These are phyloP conservation scores for Orthonyx spaldingii DNA, from an alignment of 2,113 vertebrate species.

Conservation along the genomic window DNA sequence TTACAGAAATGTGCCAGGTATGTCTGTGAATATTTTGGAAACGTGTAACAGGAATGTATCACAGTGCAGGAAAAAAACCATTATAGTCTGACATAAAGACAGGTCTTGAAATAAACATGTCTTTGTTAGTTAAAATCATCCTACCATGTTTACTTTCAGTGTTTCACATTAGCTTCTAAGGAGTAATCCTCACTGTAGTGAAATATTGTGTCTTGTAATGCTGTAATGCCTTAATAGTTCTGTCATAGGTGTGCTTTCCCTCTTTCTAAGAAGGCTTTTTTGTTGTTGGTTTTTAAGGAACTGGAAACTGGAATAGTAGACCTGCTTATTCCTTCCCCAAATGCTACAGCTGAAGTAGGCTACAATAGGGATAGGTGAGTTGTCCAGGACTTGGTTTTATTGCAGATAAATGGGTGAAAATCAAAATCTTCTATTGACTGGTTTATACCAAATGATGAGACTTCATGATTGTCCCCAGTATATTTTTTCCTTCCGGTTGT, in stretches of 20 bases:
- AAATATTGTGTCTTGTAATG: not conserved
- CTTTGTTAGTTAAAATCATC: not conserved
- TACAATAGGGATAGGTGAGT: conserved; percentile 84
- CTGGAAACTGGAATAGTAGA: conserved; percentile 84
- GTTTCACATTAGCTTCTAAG: not conserved
- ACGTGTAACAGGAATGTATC: not conserved
- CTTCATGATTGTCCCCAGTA: not conserved
- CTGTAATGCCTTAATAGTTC: not conserved
- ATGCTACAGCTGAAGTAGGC: conserved; percentile 84
- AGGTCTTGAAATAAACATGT: not conserved
- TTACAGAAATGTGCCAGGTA: conserved; percentile 88
- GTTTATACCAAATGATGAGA: not conserved
- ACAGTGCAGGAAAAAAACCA: not conserved
- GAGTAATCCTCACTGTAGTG: not conserved
- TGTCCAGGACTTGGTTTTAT: not conserved
- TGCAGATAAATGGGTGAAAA: not conserved
- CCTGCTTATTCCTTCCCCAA: conserved; percentile 84
- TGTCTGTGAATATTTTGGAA: not conserved
- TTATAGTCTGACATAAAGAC: not conserved
- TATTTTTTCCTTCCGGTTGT: not conserved
- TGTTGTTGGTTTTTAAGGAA: conserved; percentile 67
- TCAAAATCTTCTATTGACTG: not conserved
- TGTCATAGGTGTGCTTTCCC: not conserved
- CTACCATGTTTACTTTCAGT: not conserved
- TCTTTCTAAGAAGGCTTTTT: not conserved